A percentile compares a stretch with the other conserved stretches of the same genome.
phyloP scores from a whole-genome alignment of 1,140 invertebrate species.

The Pseudomyrmex concolor region DNA sequence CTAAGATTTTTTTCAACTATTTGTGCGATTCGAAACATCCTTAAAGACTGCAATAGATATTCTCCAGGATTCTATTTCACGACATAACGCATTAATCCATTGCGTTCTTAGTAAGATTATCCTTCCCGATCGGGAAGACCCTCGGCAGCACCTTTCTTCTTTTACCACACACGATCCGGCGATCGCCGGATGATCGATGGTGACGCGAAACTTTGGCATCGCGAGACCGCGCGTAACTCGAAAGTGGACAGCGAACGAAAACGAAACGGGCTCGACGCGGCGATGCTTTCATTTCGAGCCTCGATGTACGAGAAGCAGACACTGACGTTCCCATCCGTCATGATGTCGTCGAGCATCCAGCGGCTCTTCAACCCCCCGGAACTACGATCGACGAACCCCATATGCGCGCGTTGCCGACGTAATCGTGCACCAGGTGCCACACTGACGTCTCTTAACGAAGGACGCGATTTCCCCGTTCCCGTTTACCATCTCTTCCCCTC shows the following conservation, averaged over 20 bases:
- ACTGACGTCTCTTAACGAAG: constrained; percentile 80
- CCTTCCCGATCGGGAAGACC: background rate
- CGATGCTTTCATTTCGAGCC: constrained; percentile 52
- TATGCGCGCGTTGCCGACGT: constrained; percentile 73
- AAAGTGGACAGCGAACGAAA: constrained; percentile 63
- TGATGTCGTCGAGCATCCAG: constrained; percentile 70
- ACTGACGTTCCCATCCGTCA: constrained; percentile 76
- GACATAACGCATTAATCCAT: constrained; percentile 28
- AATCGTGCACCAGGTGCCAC: constrained; percentile 82
- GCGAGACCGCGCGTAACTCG: constrained; percentile 9
- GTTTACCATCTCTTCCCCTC: constrained; percentile 38
- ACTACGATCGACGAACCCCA: constrained; percentile 63
- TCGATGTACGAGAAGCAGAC: constrained; percentile 34
- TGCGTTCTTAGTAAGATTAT: constrained; percentile 52
- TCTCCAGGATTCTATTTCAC: constrained; percentile 1
- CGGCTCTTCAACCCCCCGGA: constrained; percentile 56
- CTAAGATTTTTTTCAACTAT: background rate
- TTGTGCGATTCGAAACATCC: too few species aligned
- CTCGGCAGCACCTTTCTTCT: background rate
- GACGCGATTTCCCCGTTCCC: constrained; percentile 66
- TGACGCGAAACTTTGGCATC: constrained; percentile 45
- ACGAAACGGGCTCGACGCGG: constrained; percentile 59
- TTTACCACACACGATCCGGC: background rate
- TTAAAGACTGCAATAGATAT: background rate
- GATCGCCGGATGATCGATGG: constrained; percentile 68